Conservation (phyloP, 2,888 invertebrate genomes). For the Lordiphosa fenestrarum region DNA sequence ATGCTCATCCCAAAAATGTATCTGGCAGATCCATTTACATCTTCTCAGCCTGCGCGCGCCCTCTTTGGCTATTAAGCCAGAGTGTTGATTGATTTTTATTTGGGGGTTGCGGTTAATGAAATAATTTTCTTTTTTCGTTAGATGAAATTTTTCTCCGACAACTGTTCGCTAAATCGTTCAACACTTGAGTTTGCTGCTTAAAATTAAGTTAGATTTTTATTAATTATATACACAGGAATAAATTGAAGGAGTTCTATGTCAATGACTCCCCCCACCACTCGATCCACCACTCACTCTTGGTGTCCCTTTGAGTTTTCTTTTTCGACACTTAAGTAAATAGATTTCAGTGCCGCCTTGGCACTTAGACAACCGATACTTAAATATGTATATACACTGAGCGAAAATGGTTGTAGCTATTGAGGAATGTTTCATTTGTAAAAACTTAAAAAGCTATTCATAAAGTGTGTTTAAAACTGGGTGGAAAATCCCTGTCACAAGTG, state of each 20-base stretch:
- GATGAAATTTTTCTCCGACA: constrained; percentile 24
- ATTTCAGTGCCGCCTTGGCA: constrained; percentile 66
- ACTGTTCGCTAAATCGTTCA: constrained; percentile 62
- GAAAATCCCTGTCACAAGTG: no score
- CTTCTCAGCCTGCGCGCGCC: constrained; percentile 12
- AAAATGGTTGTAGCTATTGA: background rate
- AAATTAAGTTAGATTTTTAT: constrained; percentile 46
- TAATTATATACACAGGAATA: constrained; percentile 42
- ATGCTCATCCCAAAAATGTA: constrained; percentile 44
- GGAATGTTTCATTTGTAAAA: no score
- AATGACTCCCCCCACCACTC: constrained; percentile 4
- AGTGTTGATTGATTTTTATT: constrained; percentile 72
- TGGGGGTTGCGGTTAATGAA: constrained; percentile 47
- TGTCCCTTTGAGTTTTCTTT: constrained; percentile 29
- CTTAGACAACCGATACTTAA: constrained; percentile 40
- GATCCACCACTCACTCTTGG: background rate
- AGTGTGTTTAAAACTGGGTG: no score
- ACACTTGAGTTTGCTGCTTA: constrained; percentile 50
- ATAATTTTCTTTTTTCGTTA: constrained; percentile 12
- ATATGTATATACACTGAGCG: constrained; percentile 1
- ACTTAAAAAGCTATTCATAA: no score
- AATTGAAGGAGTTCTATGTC: constrained; percentile 24
- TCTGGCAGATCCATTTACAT: constrained; percentile 68
- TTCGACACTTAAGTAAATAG: constrained; percentile 69
- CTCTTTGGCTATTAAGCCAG: constrained; percentile 53